These are phyloP conservation scores for Euschistus heros DNA, from an alignment of 1,140 invertebrate genomes.

Conservation along the genomic window DNA sequence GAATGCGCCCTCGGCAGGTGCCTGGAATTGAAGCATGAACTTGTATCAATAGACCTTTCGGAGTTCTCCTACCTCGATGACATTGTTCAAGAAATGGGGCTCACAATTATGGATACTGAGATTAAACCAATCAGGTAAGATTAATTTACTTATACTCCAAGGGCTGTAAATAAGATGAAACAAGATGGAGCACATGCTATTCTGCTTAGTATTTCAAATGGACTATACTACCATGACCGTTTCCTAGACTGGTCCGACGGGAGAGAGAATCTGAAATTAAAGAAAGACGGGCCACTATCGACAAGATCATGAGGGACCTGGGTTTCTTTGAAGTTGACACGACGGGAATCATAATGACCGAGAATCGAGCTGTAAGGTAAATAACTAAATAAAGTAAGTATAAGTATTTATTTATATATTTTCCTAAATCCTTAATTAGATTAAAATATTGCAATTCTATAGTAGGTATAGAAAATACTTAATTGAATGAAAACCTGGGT, in stretches of 20 bases:
- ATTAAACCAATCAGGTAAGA: constrained; percentile 17
- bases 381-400: too few relatives aligned
- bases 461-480: too few relatives aligned
- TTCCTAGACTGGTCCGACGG: constrained; percentile 31
- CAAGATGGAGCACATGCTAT: neutral
- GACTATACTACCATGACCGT: too few relatives aligned
- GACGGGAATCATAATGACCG: constrained; percentile 46
- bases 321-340: constrained; percentile 53
- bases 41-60: constrained; percentile 73
- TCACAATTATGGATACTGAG: constrained; percentile 39
- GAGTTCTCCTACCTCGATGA: constrained; percentile 82
- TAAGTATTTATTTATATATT: too few relatives aligned
- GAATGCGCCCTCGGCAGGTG: constrained; percentile 67
- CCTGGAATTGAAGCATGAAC: constrained; percentile 67
- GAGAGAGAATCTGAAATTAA: constrained; percentile 52
- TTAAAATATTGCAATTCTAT: too few relatives aligned
- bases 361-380: constrained; percentile 65
- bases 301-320: constrained; percentile 48
- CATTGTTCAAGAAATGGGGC: constrained; percentile 46
- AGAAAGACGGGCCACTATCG: constrained; percentile 48
- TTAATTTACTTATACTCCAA: neutral
- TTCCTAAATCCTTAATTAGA: too few relatives aligned
- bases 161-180: neutral
- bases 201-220: neutral
- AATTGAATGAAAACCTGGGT: too few relatives aligned